Evolutionary conservation across 2,797 vertebrate genomes (phyloP).

Genomic region (Rhadinocentrus ornatus): DNA sequence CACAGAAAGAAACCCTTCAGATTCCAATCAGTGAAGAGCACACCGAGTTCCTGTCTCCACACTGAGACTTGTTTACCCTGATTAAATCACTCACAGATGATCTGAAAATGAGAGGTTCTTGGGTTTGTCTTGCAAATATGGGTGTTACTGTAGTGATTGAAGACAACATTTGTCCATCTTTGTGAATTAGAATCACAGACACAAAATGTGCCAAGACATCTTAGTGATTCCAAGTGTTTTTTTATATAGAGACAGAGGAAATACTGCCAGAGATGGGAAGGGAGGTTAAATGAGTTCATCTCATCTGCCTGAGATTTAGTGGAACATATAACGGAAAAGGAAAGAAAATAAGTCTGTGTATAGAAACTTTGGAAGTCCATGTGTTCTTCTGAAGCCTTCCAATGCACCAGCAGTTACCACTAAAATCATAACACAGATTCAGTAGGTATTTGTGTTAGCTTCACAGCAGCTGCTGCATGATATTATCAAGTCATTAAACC

Average conservation of each 20-base stretch:
- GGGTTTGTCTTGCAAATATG: conserved; percentile 41
- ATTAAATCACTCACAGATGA: conserved; percentile 74
- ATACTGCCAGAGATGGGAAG: conserved; percentile 2
- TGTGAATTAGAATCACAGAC: conserved; percentile 55
- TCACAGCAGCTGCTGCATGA: conserved; percentile 49
- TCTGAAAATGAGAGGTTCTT: conserved; percentile 56
- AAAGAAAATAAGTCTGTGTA: conserved; percentile 59
- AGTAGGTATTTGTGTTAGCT: conserved; percentile 40
- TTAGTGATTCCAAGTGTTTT: conserved; percentile 30
- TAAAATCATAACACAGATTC: conserved; percentile 70
- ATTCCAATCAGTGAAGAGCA: conserved; percentile 68
- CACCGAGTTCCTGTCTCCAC: conserved; percentile 46
- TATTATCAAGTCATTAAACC: conserved; percentile 26
- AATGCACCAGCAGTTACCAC: conserved; percentile 57
- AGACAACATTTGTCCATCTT: conserved; percentile 50
- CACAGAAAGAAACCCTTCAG: conserved; percentile 69
- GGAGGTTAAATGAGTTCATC: conserved; percentile 64
- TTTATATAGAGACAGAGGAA: conserved; percentile 31
- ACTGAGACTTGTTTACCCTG: conserved; percentile 56
- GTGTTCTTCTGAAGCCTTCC: conserved; percentile 60
- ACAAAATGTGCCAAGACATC: conserved; percentile 43
- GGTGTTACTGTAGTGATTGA: conserved; percentile 51
- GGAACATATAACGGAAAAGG: conserved; percentile 32
- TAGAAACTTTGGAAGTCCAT: conserved; percentile 35
- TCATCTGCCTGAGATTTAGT: conserved; percentile 52